Conservation (phyloP, 2,797 vertebrate genomes). For the Jordanella pulchra region DNA sequence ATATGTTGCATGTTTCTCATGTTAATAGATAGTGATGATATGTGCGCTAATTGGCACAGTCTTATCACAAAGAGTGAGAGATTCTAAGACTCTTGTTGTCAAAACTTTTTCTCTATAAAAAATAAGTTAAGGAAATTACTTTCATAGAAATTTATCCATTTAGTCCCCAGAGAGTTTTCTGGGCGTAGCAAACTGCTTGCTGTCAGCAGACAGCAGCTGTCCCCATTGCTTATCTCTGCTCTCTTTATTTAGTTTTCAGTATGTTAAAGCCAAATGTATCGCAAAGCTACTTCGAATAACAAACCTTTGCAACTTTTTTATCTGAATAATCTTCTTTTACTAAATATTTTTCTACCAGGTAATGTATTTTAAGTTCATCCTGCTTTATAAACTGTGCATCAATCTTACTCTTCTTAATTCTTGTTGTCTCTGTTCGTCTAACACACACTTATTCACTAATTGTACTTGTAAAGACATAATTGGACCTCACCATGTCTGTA, state of each 20-base stretch:
- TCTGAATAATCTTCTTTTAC: constrained; percentile 31
- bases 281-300: constrained; percentile 32
- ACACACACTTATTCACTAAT: constrained; percentile 37
- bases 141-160: too few species aligned
- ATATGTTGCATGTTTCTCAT: background rate
- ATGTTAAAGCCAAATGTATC: constrained; percentile 63
- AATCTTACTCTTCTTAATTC: background rate
- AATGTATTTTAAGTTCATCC: constrained; percentile 11
- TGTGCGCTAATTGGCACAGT: background rate
- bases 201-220: constrained; percentile 79
- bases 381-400: constrained; percentile 13
- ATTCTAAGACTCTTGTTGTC: constrained; percentile 14
- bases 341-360: constrained; percentile 21
- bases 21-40: background rate
- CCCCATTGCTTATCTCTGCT: constrained; percentile 57
- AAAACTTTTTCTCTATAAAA: too few species aligned
- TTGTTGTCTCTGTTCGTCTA: background rate
- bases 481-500: constrained; percentile 58
- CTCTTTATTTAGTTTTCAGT: constrained; percentile 62
- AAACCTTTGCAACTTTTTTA: constrained; percentile 16
- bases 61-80: background rate
- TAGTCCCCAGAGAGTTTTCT: constrained; percentile 46
- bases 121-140: too few species aligned
- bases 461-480: constrained; percentile 60
- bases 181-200: constrained; percentile 42